A percentile compares a stretch with the other conserved stretches of the same genome.
These are phyloP conservation scores for Gari tellinella DNA, from an alignment of 2,888 invertebrate species.

Conservation along the genomic window DNA sequence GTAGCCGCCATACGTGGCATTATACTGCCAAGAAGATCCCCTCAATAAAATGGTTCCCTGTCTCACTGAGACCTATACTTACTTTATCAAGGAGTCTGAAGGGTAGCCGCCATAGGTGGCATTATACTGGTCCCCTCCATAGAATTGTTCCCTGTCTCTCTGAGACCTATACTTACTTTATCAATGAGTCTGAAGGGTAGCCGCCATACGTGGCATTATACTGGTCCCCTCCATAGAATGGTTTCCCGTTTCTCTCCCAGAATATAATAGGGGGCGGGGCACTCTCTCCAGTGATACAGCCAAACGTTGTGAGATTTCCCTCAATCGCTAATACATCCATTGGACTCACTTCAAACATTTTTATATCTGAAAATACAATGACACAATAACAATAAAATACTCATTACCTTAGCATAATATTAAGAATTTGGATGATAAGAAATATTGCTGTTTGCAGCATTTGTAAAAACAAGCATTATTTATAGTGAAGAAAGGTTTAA, in stretches of 20 bases:
- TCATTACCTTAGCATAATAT: no score
- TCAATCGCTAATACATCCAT: conserved; percentile 60
- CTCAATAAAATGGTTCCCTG: conserved; percentile 64
- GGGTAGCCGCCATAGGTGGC: conserved; percentile 69
- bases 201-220: conserved; percentile 70
- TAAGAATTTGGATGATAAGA: no score
- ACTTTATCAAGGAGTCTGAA: conserved; percentile 49
- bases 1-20: conserved; percentile 68
- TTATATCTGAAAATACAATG: conserved; percentile 70
- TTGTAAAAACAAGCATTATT: no score
- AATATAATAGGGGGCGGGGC: conserved; percentile 64
- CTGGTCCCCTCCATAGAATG: conserved; percentile 66
- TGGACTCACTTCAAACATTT: conserved; percentile 75
- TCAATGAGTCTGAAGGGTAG: conserved; percentile 48
- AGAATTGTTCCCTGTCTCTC: conserved; percentile 65
- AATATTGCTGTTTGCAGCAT: no score
- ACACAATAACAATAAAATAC: no score
- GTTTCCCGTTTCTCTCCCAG: conserved; percentile 75
- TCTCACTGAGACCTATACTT: conserved; percentile 63
- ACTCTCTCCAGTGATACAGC: conserved; percentile 77
- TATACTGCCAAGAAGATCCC: conserved; percentile 67
- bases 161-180: conserved; percentile 30
- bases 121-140: conserved; percentile 65
- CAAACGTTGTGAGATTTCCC: conserved; percentile 66
- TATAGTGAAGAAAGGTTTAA: no score